Evolutionary conservation across 2,797 vertebrate genomes (phyloP).

Genomic region (Rhinophrynus dorsalis): DNA sequence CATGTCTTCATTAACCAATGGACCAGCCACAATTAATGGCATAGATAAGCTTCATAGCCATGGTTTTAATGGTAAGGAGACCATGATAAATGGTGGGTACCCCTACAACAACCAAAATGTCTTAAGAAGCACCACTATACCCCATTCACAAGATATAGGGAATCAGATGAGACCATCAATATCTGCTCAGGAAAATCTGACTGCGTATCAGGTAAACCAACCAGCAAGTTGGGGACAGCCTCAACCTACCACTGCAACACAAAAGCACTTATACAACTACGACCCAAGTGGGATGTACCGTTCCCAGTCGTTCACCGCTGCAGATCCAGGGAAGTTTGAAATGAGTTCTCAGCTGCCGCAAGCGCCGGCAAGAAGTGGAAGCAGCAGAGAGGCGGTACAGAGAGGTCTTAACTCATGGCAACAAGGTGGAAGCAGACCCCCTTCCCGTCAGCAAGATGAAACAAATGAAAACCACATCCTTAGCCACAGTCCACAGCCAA

Average conservation of each 20-base stretch:
- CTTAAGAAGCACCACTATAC: constrained; percentile 44
- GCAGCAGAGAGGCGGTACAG: constrained; percentile 94
- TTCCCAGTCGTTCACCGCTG: constrained; percentile 83
- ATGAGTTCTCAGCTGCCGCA: constrained; percentile 68
- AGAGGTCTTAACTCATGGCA: constrained; percentile 95
- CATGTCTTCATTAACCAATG: constrained; percentile 67
- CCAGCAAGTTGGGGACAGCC: constrained; percentile 65
- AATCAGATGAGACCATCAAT: constrained; percentile 55
- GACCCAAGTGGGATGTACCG: constrained; percentile 76
- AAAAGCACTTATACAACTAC: constrained; percentile 64
- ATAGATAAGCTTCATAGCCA: constrained; percentile 64
- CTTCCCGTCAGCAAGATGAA: constrained; percentile 68
- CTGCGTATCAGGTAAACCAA: constrained; percentile 59
- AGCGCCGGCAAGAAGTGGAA: constrained; percentile 87
- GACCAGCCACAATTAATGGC: constrained; percentile 60
- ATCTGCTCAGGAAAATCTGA: constrained; percentile 30
- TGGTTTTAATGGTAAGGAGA: constrained; percentile 53
- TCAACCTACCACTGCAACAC: constrained; percentile 54
- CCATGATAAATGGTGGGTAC: constrained; percentile 65
- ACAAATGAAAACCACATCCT: constrained; percentile 56
- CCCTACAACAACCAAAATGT: constrained; percentile 66
- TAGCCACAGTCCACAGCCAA: constrained; percentile 61
- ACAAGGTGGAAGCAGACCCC: constrained; percentile 69
- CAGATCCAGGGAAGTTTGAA: constrained; percentile 60
- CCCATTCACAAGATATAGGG: constrained; percentile 47